Evolutionary conservation across 2,888 invertebrate species (phyloP).

Genomic region (Ashinkailepas kermadecensis): DNA sequence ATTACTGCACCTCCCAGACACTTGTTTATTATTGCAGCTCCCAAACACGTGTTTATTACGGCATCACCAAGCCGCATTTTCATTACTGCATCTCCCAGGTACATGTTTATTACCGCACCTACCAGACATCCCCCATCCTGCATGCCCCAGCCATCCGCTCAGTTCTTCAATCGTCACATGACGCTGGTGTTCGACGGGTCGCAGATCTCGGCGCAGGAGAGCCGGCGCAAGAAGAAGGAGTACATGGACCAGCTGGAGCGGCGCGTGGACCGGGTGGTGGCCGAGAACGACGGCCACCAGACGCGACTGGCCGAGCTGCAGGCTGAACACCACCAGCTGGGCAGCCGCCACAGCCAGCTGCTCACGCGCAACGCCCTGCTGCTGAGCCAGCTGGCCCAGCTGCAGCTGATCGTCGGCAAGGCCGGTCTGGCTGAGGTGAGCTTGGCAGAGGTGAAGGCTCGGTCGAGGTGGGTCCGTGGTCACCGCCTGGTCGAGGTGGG

Average conservation of each 20-base stretch:
- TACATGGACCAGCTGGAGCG: conserved; percentile 96
- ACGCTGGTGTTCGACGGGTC: no score
- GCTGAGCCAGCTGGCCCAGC: conserved; percentile 34
- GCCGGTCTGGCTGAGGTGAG: conserved; percentile 29
- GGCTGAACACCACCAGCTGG: conserved; percentile 50
- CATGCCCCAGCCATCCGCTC: no score
- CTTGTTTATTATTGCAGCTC: no score
- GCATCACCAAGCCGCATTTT: no score
- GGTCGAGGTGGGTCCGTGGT: background rate
- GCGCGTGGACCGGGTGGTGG: conserved; percentile 70
- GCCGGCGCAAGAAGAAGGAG: conserved; percentile 96
- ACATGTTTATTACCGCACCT: no score
- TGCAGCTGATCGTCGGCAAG: conserved; percentile 28
- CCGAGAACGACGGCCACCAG: conserved; percentile 70
- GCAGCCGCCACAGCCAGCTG: conserved; percentile 40
- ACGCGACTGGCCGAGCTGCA: conserved; percentile 68
- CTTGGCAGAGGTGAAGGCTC: background rate
- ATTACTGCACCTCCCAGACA: no score
- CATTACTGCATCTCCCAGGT: no score
- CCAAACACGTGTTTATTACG: no score
- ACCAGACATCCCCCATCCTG: no score
- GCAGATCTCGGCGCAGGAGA: conserved; percentile 97
- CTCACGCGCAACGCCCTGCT: conserved; percentile 69
- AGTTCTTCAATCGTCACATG: no score
- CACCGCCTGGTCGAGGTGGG: background rate